phyloP scores from a whole-genome alignment of 2,888 invertebrate genomes.

The Bellardia pandia region DNA sequence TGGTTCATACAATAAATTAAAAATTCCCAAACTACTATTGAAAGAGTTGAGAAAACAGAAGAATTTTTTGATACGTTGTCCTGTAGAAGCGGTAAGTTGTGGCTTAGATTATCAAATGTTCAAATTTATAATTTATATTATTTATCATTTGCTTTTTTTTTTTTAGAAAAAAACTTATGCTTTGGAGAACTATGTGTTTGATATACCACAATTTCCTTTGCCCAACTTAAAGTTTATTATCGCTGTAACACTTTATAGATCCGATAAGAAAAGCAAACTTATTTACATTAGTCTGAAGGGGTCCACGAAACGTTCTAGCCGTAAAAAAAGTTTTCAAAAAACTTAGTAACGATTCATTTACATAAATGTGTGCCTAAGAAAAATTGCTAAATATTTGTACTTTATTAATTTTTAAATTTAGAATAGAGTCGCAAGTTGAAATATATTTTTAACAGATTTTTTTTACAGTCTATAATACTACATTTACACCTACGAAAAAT shows the following conservation, averaged over 20 bases:
- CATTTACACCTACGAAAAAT: too few species aligned
- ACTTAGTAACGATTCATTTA: background rate
- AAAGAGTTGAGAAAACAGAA: slow-evolving; percentile 2
- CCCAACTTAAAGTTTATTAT: slow-evolving; percentile 39
- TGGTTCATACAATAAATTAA: background rate
- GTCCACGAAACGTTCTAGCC: slow-evolving; percentile 14
- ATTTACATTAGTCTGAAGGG: background rate
- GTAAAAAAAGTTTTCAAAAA: background rate
- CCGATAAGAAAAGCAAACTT: background rate
- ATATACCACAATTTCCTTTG: slow-evolving; percentile 24
- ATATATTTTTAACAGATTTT: too few species aligned
- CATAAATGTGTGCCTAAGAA: background rate
- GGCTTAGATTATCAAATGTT: background rate
- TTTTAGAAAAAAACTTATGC: slow-evolving; percentile 31
- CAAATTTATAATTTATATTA: background rate
- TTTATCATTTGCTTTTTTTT: background rate
- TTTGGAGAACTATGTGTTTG: slow-evolving; percentile 6
- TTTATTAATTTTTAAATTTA: too few species aligned
- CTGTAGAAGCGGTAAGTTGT: slow-evolving; percentile 40
- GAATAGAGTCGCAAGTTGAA: too few species aligned
- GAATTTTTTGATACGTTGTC: slow-evolving; percentile 18
- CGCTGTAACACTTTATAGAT: background rate
- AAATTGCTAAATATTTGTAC: too few species aligned
- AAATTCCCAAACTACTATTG: background rate
- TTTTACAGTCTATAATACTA: too few species aligned